Evolutionary conservation across 2,113 vertebrate genomes (phyloP).

Genomic region (Talpa occidentalis): DNA sequence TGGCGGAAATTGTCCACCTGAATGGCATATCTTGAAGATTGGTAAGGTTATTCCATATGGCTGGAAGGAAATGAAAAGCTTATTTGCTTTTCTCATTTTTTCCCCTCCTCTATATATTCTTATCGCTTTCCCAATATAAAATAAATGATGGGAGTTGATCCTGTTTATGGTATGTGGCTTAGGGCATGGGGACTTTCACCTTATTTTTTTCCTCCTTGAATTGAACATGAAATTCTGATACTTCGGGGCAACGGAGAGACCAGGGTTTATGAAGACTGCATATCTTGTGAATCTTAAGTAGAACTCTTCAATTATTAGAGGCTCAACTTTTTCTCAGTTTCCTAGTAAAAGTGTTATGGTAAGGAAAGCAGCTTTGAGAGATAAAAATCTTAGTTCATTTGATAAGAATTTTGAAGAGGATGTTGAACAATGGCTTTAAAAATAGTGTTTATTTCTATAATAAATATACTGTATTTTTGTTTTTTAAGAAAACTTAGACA

Average conservation of each 20-base stretch:
- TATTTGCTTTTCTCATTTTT: conserved; percentile 71
- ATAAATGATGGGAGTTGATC: conserved; percentile 79
- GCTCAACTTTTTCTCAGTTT: conserved; percentile 32
- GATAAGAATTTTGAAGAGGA: background rate
- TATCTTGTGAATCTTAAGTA: conserved; percentile 73
- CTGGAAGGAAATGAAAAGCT: conserved; percentile 77
- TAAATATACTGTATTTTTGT: conserved; percentile 13
- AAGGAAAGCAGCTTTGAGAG: conserved; percentile 39
- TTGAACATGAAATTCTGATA: conserved; percentile 68
- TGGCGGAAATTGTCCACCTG: conserved; percentile 69
- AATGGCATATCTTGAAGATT: conserved; percentile 69
- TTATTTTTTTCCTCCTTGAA: conserved; percentile 70
- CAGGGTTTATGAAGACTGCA: conserved; percentile 69
- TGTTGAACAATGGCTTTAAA: conserved; percentile 47
- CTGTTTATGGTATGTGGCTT: conserved; percentile 72
- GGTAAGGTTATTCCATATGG: conserved; percentile 58
- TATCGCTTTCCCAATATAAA: conserved; percentile 74
- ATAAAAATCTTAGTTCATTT: conserved; percentile 35
- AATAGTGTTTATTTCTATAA: conserved; percentile 37
- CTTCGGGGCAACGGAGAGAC: conserved; percentile 46
- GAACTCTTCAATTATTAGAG: conserved; percentile 61
- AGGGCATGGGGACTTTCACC: conserved; percentile 70
- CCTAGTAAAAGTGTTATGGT: background rate
- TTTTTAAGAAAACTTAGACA: conserved; percentile 39
- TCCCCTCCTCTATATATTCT: conserved; percentile 62